A percentile compares a stretch with the other conserved stretches of the same genome.
Conservation (phyloP, 2,888 invertebrate species). For the Lasioglossum vierecki region DNA sequence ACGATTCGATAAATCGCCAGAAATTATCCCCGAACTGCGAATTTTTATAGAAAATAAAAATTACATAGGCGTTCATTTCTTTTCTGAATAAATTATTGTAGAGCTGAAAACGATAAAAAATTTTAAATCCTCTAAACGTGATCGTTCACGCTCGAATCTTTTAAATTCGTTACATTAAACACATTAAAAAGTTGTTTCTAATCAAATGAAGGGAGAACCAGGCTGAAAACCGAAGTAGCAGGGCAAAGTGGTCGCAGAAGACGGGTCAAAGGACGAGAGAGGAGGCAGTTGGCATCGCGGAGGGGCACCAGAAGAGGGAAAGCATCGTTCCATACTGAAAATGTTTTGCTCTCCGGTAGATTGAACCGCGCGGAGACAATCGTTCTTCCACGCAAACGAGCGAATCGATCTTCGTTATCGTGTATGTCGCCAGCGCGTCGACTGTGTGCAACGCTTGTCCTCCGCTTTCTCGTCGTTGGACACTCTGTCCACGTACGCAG, state of each 20-base stretch:
- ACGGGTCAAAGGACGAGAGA: neutral
- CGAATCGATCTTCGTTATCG: slow-evolving; percentile 45
- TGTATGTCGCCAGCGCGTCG: slow-evolving; percentile 31
- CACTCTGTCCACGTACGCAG: slow-evolving; percentile 61
- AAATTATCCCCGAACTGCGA: no score
- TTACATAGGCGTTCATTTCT: no score
- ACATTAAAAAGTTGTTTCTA: neutral
- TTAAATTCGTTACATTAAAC: neutral
- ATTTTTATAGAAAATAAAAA: no score
- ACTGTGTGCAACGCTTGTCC: slow-evolving; percentile 23
- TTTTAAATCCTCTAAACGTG: no score
- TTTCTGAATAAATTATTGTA: no score
- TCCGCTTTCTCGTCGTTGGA: slow-evolving; percentile 61
- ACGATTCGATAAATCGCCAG: neutral
- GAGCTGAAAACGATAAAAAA: no score
- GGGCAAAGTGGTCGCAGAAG: neutral
- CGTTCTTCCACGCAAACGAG: slow-evolving; percentile 23
- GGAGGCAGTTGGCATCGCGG: neutral
- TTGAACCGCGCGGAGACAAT: neutral
- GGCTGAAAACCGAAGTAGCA: neutral
- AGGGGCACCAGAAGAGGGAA: neutral
- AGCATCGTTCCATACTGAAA: neutral
- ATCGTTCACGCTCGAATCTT: no score
- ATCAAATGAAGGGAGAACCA: neutral
- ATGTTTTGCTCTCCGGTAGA: neutral